Base-by-base conservation (phyloP, 23 tunicate genomes). In the Pegea sp. region DNA sequence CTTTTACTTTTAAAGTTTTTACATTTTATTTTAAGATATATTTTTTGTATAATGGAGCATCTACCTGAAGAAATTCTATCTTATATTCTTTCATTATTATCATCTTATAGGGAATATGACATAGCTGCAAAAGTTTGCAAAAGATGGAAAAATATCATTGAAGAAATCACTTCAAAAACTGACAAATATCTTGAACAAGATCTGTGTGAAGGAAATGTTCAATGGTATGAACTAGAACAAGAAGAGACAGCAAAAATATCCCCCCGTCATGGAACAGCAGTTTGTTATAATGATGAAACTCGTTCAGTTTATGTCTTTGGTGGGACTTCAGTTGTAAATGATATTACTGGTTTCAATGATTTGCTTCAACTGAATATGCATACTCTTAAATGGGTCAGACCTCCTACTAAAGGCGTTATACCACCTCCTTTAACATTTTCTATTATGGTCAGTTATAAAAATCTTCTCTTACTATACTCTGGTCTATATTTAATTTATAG, bases 21-120 rank as follows among this genome's bases (percentile, higher is more conserved):
- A n/a, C n/a, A n/a, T n/a, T n/a, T n/a, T n/a, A n/a, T n/a, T n/a
- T n/a, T n/a, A n/a, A n/a, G n/a, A n/a, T n/a, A n/a, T n/a, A n/a
- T n/a, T n/a, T n/a, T n/a, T n/a, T n/a, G n/a, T 38, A 38, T 16
- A 23, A 62, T 79, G 67, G 72, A 79, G 30, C 18, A 28, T 3
- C 34, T 79, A 31, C 92, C 92, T 1, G 92, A 71, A 3, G 92
- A 79, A 70, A 70, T 79, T 4, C 26, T 79, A 27, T 74, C 65
- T 33, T 44, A 31, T 18, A 65, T 79, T 27, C 65, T 79, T 59
- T 59, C 59, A 18, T 29, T 70, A 27, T 29, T 79, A 26, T 79
- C 78, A 2, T 78, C 92, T 0, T 79, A 70, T 31, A 59, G 54
- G 71, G 78, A 79, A 38, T 65, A 69, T 60, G 75, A 65, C 28